Conservation (phyloP, 2,113 vertebrate species). For the Psilopsiagon aymara region DNA sequence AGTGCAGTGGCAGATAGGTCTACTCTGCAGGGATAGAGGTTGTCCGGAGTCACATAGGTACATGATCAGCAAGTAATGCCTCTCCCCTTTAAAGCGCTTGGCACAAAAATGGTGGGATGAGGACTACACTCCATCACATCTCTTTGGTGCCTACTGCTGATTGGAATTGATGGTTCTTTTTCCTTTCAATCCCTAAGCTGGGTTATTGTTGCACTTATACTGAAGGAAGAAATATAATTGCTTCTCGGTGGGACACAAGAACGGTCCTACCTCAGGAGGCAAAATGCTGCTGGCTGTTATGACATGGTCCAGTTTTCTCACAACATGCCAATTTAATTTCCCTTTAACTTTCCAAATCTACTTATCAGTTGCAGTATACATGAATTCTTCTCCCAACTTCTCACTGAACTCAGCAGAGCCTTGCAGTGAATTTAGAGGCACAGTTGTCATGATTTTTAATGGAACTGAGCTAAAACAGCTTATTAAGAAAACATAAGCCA, state of each 20-base stretch:
- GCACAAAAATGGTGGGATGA: no score
- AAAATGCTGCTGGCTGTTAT: not conserved
- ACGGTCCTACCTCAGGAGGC: not conserved
- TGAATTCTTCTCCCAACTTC: not conserved
- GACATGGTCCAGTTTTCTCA: not conserved
- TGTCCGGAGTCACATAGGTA: not conserved
- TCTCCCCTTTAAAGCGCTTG: not conserved
- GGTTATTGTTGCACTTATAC: not conserved
- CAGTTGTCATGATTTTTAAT: not conserved
- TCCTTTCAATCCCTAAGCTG: not conserved
- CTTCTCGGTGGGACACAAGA: rapidly evolving
- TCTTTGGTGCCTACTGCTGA: not conserved
- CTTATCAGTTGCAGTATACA: not conserved
- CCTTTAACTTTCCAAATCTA: not conserved
- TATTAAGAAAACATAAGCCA: not conserved
- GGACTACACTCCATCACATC: not conserved
- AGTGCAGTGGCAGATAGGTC: not conserved
- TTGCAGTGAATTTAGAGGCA: not conserved
- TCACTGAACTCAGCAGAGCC: not conserved
- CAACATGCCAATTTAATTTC: rapidly evolving
- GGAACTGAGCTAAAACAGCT: not conserved
- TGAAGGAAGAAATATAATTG: not conserved
- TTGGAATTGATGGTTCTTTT: not conserved
- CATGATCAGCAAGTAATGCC: not conserved
- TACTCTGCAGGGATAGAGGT: no score